phyloP scores from a whole-genome alignment of 2,888 invertebrate species.

The Drosophila infuscata region DNA sequence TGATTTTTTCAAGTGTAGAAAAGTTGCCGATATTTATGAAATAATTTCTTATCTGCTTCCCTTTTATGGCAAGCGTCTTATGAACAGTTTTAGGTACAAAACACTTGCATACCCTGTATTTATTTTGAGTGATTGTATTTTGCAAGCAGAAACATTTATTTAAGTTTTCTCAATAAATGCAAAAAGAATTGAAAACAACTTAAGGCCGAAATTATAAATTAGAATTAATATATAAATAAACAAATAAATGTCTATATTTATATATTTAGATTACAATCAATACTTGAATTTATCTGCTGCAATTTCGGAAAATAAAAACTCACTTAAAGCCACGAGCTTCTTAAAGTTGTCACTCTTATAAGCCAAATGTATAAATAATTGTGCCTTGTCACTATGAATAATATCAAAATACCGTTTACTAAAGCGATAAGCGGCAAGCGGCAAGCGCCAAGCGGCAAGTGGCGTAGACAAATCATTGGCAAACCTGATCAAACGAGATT shows the following conservation, averaged over 20 bases:
- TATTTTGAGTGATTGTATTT: too few species aligned
- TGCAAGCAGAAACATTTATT: too few species aligned
- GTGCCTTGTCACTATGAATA: constrained; percentile 21
- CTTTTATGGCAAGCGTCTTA: neutral
- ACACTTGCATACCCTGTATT: neutral
- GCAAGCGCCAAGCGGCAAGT: neutral
- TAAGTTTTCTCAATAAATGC: too few species aligned
- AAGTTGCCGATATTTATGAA: neutral
- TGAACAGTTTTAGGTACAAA: neutral
- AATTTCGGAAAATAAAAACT: too few species aligned
- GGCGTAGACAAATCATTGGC: neutral
- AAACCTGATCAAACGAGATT: neutral
- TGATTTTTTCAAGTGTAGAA: neutral
- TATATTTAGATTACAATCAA: too few species aligned
- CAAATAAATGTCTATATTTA: too few species aligned
- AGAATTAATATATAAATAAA: too few species aligned
- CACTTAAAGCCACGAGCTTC: too few species aligned
- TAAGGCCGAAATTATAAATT: too few species aligned
- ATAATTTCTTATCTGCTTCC: fast-evolving
- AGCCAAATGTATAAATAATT: neutral
- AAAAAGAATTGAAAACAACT: too few species aligned
- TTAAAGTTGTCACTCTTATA: neutral
- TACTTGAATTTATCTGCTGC: too few species aligned
- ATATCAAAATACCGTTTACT: neutral
- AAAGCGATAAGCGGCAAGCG: neutral